Percentiles rank a stretch among this genome's conserved stretches.
phyloP scores from a whole-genome alignment of 1,140 invertebrate genomes.

The Pachyrhynchus sulphureomaculatus region DNA sequence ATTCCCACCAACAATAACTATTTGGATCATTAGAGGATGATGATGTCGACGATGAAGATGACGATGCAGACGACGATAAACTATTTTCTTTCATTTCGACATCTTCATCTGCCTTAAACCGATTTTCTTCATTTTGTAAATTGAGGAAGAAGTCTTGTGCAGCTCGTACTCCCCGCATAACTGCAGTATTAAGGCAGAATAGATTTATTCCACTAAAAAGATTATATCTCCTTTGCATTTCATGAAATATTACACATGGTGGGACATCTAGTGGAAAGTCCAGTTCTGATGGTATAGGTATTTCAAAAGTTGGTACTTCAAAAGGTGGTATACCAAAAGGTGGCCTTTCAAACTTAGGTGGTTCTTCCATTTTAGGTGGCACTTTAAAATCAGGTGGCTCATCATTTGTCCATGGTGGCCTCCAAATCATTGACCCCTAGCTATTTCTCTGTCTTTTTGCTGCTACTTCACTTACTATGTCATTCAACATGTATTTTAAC shows the following conservation, averaged over 20 bases:
- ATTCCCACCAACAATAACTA: conserved; percentile 19
- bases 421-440: conserved; percentile 58
- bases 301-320: too few species aligned
- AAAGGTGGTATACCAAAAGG: too few species aligned
- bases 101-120: too few species aligned
- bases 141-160: background rate
- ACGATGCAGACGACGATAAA: too few species aligned
- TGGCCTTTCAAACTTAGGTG: background rate
- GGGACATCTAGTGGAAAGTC: too few species aligned
- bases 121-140: too few species aligned
- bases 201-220: too few species aligned
- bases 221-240: conserved; percentile 7
- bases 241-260: background rate
- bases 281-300: too few species aligned
- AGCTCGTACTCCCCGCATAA: too few species aligned
- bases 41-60: too few species aligned
- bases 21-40: conserved; percentile 7
- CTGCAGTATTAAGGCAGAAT: too few species aligned
- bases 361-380: background rate
- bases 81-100: too few species aligned
- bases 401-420: conserved; percentile 34
- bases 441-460: conserved; percentile 62
- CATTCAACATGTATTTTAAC: conserved; percentile 74
- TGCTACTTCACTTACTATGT: conserved; percentile 48
- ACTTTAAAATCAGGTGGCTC: conserved; percentile 12